These are phyloP conservation scores for Scyliorhinus canicula DNA, from an alignment of 2,797 vertebrate genomes.

Conservation along the genomic window DNA sequence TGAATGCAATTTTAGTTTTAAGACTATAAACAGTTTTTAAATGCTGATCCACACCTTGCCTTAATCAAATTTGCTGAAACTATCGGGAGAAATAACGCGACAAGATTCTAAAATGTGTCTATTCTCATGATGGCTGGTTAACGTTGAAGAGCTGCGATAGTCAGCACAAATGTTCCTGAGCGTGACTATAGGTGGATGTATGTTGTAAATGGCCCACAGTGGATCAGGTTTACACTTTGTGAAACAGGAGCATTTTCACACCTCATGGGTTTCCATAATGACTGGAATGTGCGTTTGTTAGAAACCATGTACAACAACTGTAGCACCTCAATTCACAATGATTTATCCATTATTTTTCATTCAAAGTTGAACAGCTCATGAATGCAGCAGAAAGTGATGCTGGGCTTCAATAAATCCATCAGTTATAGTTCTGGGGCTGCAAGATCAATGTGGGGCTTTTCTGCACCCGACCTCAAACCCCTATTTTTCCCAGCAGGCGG, in stretches of 20 bases:
- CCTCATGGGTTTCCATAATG: not conserved
- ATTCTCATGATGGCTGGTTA: not conserved
- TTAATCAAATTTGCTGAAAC: not conserved
- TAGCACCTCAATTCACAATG: not conserved
- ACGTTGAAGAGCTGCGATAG: not conserved
- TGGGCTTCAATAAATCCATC: not conserved
- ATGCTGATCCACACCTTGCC: not conserved
- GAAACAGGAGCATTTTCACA: constrained; percentile 25
- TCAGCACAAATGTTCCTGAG: not conserved
- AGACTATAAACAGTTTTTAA: not conserved
- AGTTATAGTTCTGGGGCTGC: not conserved
- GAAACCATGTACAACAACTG: not conserved
- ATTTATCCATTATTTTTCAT: constrained; percentile 3
- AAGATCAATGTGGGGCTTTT: too few relatives aligned
- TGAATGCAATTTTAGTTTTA: not conserved
- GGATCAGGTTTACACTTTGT: constrained; percentile 8
- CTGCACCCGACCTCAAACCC: too few relatives aligned
- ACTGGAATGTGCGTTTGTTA: not conserved
- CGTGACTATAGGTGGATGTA: not conserved
- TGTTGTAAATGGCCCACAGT: not conserved
- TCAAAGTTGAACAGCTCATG: not conserved
- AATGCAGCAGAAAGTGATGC: not conserved
- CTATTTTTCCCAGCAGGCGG: too few relatives aligned
- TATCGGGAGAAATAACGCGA: not conserved
- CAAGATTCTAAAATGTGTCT: not conserved